phyloP scores from a whole-genome alignment of 2,888 invertebrate genomes.

The Macrosiphum euphorbiae region DNA sequence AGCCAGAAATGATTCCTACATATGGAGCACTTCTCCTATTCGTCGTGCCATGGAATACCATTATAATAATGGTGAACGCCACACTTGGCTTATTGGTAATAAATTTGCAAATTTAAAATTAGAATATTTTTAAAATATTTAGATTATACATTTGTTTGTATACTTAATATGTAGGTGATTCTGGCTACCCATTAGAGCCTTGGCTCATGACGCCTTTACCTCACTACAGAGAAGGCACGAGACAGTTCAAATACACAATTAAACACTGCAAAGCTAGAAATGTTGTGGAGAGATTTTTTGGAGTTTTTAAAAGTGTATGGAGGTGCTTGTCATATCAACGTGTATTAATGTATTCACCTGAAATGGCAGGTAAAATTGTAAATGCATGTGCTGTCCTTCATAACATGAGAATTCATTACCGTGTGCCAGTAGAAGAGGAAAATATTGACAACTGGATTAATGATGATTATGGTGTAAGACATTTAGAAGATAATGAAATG shows the following conservation, averaged over 20 bases:
- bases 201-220: too few relatives aligned
- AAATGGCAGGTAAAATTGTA: background rate
- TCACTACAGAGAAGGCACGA: too few relatives aligned
- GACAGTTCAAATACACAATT: background rate
- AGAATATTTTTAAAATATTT: too few relatives aligned
- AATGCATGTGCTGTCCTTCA: conserved; percentile 14
- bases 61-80: too few relatives aligned
- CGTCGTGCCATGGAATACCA: conserved; percentile 25
- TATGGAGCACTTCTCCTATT: conserved; percentile 1
- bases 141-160: too few relatives aligned
- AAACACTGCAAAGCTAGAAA: background rate
- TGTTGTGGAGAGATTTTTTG: background rate
- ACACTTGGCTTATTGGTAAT: too few relatives aligned
- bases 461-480: background rate
- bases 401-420: background rate
- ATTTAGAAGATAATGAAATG: background rate
- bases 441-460: background rate
- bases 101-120: too few relatives aligned
- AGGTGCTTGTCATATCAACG: background rate
- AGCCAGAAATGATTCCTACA: conserved; percentile 2
- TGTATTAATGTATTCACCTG: background rate
- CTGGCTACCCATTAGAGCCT: too few relatives aligned
- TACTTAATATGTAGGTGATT: too few relatives aligned
- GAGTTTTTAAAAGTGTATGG: background rate
- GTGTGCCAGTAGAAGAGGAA: background rate